Evolutionary conservation across 2,888 invertebrate species (phyloP).

Genomic region (Drosophila picticornis): DNA sequence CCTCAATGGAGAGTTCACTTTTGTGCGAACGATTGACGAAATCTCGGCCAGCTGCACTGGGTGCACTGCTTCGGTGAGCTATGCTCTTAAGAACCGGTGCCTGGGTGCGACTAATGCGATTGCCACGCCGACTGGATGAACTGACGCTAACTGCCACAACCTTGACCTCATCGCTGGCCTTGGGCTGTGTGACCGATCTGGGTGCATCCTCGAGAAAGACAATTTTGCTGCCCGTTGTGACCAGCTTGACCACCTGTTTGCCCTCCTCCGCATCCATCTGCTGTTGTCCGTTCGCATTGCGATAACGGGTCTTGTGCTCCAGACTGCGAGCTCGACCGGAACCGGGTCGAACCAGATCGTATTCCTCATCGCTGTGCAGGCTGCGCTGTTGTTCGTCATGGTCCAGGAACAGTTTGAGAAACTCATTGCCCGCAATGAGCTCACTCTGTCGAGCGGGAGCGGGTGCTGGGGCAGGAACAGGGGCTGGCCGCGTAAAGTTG

Average conservation of each 20-base stretch:
- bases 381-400: conserved; percentile 77
- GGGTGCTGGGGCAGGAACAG: conserved; percentile 40
- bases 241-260: conserved; percentile 81
- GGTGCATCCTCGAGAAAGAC: conserved; percentile 81
- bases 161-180: conserved; percentile 82
- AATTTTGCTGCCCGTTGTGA: conserved; percentile 83
- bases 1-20: conserved; percentile 87
- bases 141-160: conserved; percentile 86
- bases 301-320: conserved; percentile 62
- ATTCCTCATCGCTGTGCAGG: conserved; percentile 70
- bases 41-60: conserved; percentile 64
- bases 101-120: conserved; percentile 50
- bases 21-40: conserved; percentile 86
- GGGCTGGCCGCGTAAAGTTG: conserved; percentile 62
- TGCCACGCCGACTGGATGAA: conserved; percentile 78
- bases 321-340: conserved; percentile 57
- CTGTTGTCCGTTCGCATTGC: conserved; percentile 59
- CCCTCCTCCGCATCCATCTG: conserved; percentile 48
- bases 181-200: conserved; percentile 26
- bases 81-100: conserved; percentile 23
- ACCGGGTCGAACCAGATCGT: conserved; percentile 41
- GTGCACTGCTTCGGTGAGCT: conserved; percentile 45
- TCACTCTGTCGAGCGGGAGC: conserved; percentile 71
- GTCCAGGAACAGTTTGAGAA: conserved; percentile 82
- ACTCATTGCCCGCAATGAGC: conserved; percentile 84